A percentile compares a stretch with the other conserved stretches of the same genome.
These are phyloP conservation scores for Sarcophaga carnaria DNA, from an alignment of 2,888 invertebrate species.

Conservation along the genomic window DNA sequence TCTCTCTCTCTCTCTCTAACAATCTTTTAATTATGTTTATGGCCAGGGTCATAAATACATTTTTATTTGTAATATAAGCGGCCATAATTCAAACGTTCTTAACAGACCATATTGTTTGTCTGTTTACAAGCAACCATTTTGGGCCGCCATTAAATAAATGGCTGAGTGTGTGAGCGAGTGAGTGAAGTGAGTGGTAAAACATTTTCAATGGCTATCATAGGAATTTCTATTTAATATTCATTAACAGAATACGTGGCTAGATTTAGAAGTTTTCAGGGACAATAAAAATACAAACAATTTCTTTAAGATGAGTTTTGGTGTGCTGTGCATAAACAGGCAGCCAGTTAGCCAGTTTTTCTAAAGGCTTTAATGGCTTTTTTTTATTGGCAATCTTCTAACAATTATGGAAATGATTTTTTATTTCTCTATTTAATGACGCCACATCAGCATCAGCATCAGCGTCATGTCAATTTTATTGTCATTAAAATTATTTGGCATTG, in stretches of 20 bases:
- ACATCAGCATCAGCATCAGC: background rate
- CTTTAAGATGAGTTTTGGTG: too few species aligned
- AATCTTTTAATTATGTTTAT: background rate
- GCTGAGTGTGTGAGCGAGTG: background rate
- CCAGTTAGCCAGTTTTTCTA: too few species aligned
- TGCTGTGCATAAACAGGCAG: too few species aligned
- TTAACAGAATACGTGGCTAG: too few species aligned
- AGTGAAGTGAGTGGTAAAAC: too few species aligned
- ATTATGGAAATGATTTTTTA: background rate
- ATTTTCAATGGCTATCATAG: too few species aligned
- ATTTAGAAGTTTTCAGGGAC: too few species aligned
- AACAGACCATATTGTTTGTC: background rate
- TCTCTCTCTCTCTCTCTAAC: background rate
- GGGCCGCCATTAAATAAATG: background rate
- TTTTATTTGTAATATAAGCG: background rate
- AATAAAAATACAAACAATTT: too few species aligned
- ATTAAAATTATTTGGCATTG: background rate
- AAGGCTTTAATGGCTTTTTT: background rate
- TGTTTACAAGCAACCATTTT: background rate
- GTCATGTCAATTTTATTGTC: too few species aligned
- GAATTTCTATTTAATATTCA: too few species aligned
- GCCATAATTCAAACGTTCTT: too few species aligned
- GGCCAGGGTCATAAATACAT: background rate
- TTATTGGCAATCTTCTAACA: background rate
- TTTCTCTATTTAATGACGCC: background rate